Conservation (phyloP, 2,113 vertebrate species). For the mouse (Mus musculus) region DNA sequence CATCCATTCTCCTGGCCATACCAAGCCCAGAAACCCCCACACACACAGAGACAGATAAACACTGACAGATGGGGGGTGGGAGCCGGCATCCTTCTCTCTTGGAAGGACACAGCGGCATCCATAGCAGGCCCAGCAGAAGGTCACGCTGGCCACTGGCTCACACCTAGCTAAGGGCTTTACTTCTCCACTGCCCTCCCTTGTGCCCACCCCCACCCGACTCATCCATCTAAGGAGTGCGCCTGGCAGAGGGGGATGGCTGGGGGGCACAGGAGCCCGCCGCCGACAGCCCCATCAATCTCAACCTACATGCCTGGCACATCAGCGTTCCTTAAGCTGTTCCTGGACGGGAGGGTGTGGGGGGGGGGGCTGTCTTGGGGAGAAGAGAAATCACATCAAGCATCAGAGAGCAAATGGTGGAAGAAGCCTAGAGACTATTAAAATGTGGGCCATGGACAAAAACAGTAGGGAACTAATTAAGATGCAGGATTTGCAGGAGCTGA, state of each 20-base stretch:
- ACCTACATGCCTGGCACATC: constrained; percentile 83
- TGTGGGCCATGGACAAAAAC: constrained; percentile 88
- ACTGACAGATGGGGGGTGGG: constrained; percentile 82
- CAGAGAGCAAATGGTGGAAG: constrained; percentile 84
- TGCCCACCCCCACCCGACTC: constrained; percentile 77
- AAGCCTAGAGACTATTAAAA: constrained; percentile 87
- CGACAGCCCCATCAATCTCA: constrained; percentile 90
- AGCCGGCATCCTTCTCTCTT: constrained; percentile 78
- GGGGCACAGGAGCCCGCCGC: constrained; percentile 78
- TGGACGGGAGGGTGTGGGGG: constrained; percentile 43
- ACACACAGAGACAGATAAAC: constrained; percentile 85
- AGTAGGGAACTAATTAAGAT: constrained; percentile 89
- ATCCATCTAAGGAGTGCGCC: constrained; percentile 81
- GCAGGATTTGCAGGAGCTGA: constrained; percentile 84
- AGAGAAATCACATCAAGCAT: constrained; percentile 72
- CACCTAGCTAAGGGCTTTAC: constrained; percentile 86
- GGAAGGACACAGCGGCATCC: constrained; percentile 84
- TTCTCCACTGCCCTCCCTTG: constrained; percentile 11
- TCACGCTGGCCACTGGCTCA: constrained; percentile 84
- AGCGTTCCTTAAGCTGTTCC: constrained; percentile 80
- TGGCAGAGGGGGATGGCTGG: constrained; percentile 53
- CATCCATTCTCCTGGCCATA: constrained; percentile 86
- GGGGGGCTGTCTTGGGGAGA: constrained; percentile 57
- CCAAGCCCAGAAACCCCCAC: constrained; percentile 84
- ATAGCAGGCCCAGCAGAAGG: constrained; percentile 79